These are phyloP conservation scores for Cloeon dipterum DNA, from an alignment of 2,888 invertebrate genomes.

Conservation along the genomic window DNA sequence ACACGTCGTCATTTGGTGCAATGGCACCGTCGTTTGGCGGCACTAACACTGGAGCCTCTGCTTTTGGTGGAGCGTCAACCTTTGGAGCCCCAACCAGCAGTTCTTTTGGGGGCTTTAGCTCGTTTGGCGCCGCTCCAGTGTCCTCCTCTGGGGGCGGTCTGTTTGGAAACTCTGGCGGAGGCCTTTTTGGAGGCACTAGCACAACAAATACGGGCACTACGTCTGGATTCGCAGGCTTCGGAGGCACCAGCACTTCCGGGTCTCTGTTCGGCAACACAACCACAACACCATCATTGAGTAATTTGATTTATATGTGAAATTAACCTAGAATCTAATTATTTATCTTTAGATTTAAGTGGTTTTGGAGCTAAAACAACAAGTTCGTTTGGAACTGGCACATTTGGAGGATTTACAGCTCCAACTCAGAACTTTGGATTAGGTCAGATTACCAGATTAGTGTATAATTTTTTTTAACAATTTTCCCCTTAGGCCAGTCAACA, in stretches of 20 bases:
- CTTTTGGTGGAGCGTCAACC: neutral
- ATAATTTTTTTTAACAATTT: too few relatives aligned
- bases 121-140: constrained; percentile 6
- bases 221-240: too few relatives aligned
- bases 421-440: too few relatives aligned
- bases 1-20: neutral
- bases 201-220: constrained; percentile 8
- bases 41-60: too few relatives aligned
- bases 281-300: neutral
- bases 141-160: constrained; percentile 3
- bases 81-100: neutral
- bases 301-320: neutral
- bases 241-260: too few relatives aligned
- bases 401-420: constrained; percentile 16
- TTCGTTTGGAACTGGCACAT: constrained; percentile 8
- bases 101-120: constrained; percentile 7
- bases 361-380: constrained; percentile 18
- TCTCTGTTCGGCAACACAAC: constrained; percentile 3
- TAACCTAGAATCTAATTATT: too few relatives aligned
- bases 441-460: too few relatives aligned
- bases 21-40: neutral
- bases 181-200: constrained; percentile 13
- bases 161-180: constrained; percentile 4
- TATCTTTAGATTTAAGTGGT: constrained; percentile 22
- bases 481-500: too few relatives aligned